Conservation (phyloP, 1,140 invertebrate genomes). For the Pseudomyrmex pallidus region DNA sequence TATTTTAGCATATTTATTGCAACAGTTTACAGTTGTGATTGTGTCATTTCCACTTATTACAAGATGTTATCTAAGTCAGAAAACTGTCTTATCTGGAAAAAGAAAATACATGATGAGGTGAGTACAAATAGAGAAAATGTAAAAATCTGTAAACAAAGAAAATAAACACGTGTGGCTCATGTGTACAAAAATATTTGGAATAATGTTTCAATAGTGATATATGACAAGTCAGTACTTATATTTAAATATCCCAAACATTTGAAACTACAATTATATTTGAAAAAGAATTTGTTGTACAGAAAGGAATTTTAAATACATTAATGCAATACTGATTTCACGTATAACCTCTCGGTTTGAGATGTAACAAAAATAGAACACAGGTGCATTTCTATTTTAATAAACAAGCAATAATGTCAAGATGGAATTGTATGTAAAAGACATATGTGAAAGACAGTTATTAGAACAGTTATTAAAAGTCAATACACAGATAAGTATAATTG, state of each 20-base stretch:
- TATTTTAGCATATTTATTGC: slow-evolving; percentile 77
- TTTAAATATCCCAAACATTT: too few species aligned
- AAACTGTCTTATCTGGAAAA: slow-evolving; percentile 68
- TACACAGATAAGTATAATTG: slow-evolving; percentile 6
- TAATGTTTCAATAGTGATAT: too few species aligned
- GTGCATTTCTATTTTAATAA: slow-evolving; percentile 42
- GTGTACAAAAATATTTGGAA: too few species aligned
- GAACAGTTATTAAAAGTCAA: slow-evolving; percentile 28
- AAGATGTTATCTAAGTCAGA: slow-evolving; percentile 56
- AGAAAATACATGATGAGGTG: slow-evolving; percentile 28
- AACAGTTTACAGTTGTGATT: slow-evolving; percentile 58
- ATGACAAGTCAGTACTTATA: too few species aligned
- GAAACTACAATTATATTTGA: not conserved
- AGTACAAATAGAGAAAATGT: too few species aligned
- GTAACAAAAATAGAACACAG: slow-evolving; percentile 28
- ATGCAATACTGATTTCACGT: not conserved
- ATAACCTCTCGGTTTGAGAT: not conserved
- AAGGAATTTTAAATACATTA: slow-evolving; percentile 11
- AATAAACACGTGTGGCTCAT: too few species aligned
- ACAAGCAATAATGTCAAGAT: slow-evolving; percentile 6
- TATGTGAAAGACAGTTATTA: slow-evolving; percentile 14
- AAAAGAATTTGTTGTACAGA: not conserved
- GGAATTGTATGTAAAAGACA: not conserved
- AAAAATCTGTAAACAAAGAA: too few species aligned
- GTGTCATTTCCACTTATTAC: slow-evolving; percentile 63